Base-by-base conservation (phyloP, 2,888 invertebrate genomes). In the Artemia sinica region DNA sequence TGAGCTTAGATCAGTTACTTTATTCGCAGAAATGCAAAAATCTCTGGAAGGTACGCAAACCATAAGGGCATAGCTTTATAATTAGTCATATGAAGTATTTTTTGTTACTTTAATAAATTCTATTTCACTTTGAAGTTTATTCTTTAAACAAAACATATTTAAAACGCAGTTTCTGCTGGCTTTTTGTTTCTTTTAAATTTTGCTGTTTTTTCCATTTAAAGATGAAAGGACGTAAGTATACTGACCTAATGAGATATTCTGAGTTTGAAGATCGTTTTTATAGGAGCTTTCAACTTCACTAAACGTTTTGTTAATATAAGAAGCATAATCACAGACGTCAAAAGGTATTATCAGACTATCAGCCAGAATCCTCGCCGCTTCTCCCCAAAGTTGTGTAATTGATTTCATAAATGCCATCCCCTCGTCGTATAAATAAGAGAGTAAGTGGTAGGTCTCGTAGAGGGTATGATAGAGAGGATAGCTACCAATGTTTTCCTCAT, bases 381-480 rank as follows among this genome's bases (percentile, higher is more conserved):
- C 77, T 2, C 75, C 76, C 79, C 73, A 73, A 14, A 73, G 58
- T 41, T 71, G 71, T 2, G 73, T 72, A 41, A 73, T 66, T 10
- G 74, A 71, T n/a, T 70, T 58, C 66, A 77, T 76, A 41, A 75
- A 73, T 28, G 70, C 71, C 71, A 76, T 76, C 49, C 74, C 74
- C 7, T 74, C 75, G 73, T 79, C 79, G 51, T 78, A 75, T 68
- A 75, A 74, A 28, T 71, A 73, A 52, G 73, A 73, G 50, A 78
- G 74, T 67, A 77, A 74, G 14, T 76, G 73, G 71, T 75, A 76
- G 8, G 76, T 78, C 68, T 79, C 79, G 58, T 77, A 76, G 49
- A 77, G 71, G 0, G 78, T 78, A 70, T 77, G 78, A 71, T 77
- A 80, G 66, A 78, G 72, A 1, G 79, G 78, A 69, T 80, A 78